Evolutionary conservation across 2,113 vertebrate species (phyloP), one percentile per base, ranked within the genome.

Genomic region (Hoplias malabaricus): DNA sequence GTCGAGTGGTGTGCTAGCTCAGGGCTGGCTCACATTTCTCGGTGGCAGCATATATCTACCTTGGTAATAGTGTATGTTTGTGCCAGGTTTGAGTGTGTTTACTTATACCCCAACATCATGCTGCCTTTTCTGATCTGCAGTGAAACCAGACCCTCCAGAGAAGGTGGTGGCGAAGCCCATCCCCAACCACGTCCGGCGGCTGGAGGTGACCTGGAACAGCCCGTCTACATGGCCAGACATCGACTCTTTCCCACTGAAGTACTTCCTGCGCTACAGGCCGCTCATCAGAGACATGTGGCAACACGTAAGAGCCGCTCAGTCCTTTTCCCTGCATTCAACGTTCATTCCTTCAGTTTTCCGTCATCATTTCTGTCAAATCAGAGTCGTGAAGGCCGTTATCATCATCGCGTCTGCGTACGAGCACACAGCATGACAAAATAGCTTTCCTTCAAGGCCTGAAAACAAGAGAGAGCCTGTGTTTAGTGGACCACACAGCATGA

Each of bases 251-350:
- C 97, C 96, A 0, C 94, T 99, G 75, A 99, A 98, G 82, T 99
- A 98, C 89, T 99, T 99, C 86, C 92, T 99, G 62, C 91, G 96
- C 19, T 99, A 99, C 85, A 93, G 96, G 5, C 97, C 96, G 0
- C 94, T 98, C 74, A 99, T 99, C 90, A 89, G 94, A 81, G 96
- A 99, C 84, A 93, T 95, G 81, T 99, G 97, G 97, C 96, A 98
- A 80, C 96, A 99, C 0, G 96, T 99, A 90, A 98, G 96, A 19
- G 10, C 38, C 12, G 3, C n/a, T 27, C 16, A 38, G 1, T 38
- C 1, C 33, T 50, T 66, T 62, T n/a, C 36, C 54, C 34, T 43
- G 13, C n/a, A 29, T 71, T 42, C 38, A 21, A n/a, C 16, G 8
- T n/a, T 0, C 9, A 16, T 53, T 16, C 5, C 46, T 21, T 50